A percentile compares a stretch with the other conserved stretches of the same genome.
Evolutionary conservation across 2,113 vertebrate species (phyloP).

Genomic region (Pachyramphus minor): DNA sequence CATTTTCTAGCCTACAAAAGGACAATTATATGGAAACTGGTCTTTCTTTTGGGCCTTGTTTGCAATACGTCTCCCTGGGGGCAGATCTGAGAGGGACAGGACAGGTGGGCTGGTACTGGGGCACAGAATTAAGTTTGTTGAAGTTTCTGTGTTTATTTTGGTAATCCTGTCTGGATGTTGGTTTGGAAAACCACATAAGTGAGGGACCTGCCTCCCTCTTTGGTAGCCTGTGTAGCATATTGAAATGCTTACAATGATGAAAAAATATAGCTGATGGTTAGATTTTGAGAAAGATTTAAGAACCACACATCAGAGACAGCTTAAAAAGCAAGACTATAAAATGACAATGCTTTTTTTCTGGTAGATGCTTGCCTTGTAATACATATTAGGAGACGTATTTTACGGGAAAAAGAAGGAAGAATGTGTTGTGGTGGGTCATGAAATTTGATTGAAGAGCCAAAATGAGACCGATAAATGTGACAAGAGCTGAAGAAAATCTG

Average conservation of each 20-base stretch:
- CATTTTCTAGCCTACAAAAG: neutral
- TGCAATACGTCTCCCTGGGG: neutral
- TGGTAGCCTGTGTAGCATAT: neutral
- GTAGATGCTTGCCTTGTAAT: neutral
- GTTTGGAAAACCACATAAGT: neutral
- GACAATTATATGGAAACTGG: neutral
- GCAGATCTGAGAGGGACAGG: neutral
- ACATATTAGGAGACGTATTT: neutral
- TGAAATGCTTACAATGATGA: neutral
- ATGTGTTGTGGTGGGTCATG: neutral
- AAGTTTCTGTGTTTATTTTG: neutral
- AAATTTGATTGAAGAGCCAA: conserved; percentile 3
- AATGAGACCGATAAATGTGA: neutral
- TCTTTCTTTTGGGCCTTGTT: neutral
- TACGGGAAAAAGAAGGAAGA: neutral
- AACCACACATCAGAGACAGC: neutral
- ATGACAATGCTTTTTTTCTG: neutral
- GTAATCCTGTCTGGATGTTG: neutral
- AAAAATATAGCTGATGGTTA: neutral
- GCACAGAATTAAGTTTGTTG: neutral
- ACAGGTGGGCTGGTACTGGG: neutral
- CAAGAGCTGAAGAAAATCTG: neutral
- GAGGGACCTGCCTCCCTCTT: neutral
- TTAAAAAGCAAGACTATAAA: neutral
- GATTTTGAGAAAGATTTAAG: neutral